Conservation (phyloP, 2,797 vertebrate species). For the Geotrypetes seraphini region DNA sequence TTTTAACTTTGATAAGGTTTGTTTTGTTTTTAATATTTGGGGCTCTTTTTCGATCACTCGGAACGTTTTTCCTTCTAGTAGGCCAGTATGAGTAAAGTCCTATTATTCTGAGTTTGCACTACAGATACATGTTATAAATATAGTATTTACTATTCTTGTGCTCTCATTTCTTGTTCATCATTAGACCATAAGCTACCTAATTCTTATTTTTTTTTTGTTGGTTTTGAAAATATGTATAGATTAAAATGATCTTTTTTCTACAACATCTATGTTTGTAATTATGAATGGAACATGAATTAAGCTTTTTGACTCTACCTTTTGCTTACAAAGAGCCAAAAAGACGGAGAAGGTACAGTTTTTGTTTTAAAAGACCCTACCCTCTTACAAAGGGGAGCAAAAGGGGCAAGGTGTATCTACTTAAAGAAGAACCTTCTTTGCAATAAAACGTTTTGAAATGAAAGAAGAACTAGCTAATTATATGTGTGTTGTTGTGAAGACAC, state of each 20-base stretch:
- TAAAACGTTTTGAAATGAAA: no score
- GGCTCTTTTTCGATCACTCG: constrained; percentile 47
- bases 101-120: constrained; percentile 63
- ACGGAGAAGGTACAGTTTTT: constrained; percentile 5
- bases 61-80: constrained; percentile 54
- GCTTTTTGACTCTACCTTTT: neutral
- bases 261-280: neutral
- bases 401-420: no score
- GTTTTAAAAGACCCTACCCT: neutral
- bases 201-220: constrained; percentile 24
- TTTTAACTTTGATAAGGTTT: constrained; percentile 51
- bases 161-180: constrained; percentile 51
- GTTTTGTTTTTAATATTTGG: constrained; percentile 51
- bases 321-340: neutral
- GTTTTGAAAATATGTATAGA: constrained; percentile 23
- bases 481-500: no score
- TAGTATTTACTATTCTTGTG: constrained; percentile 46
- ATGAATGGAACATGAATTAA: neutral
- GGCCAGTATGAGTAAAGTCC: constrained; percentile 58
- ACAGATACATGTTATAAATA: constrained; percentile 58
- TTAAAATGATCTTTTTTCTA: constrained; percentile 7
- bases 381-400: neutral
- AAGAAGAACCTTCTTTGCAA: no score
- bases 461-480: no score
- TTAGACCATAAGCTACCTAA: constrained; percentile 52